Evolutionary conservation across 2,888 invertebrate species (phyloP), one percentile per base, ranked within the genome.

Genomic region (Lasioglossum figueresi): DNA sequence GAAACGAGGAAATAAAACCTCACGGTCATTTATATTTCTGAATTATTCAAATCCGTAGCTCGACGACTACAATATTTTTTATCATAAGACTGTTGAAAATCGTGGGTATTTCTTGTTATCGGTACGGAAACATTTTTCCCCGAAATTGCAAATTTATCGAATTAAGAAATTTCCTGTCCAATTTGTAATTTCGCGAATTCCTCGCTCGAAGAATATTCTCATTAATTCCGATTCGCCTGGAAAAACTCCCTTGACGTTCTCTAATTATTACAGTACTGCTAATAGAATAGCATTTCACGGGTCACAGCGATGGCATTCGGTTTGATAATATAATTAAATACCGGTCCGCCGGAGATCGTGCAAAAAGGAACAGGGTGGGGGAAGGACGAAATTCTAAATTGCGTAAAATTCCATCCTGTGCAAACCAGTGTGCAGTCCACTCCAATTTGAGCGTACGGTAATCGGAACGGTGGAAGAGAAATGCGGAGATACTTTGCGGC

Each of bases 401-500:
- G 31, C 40, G 43, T 34, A 59, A 63, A 74, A n/a, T 59, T 78
- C 45, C 27, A 5, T 4, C 12, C 23, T 6, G 27, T 63, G 48
- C 72, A 77, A 82, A 72, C 71, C 43, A 79, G 48, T 70, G 48
- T 70, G 86, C 71, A 77, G 86, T 86, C 80, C 77, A 78, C 74
- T 45, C 56, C 56, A 45, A 63, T 73, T 86, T 76, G 43, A 82
- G 59, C 76, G 71, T 40, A 72, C 82, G 80, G 76, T 77, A 89
- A 83, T 88, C 87, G 87, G 85, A 85, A 85, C 71, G 56, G 75
- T 48, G 48, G 43, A 80, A 75, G 82, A 84, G 83, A 89, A 89
- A 85, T 52, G 82, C 86, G 83, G 75, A 84, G 87, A 79, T 85
- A 80, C 80, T 82, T 80, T 56, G 71, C 45, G 71, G 76, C 83